These are phyloP conservation scores for Phenganax subtilis DNA, from an alignment of 92 coral and sea anemone genomes.

Conservation along the genomic window DNA sequence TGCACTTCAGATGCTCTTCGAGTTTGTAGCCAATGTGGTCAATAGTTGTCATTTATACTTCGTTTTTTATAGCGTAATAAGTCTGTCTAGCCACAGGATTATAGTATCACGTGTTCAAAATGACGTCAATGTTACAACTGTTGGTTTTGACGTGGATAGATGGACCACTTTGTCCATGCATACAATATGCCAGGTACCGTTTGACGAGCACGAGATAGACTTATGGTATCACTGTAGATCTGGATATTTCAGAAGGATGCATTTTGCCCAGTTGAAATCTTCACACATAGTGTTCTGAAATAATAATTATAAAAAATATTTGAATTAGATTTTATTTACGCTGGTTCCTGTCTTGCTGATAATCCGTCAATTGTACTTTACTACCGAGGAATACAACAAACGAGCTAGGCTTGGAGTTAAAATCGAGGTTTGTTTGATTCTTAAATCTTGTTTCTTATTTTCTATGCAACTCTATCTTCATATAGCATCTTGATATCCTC, in stretches of 20 bases:
- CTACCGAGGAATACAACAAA: background rate
- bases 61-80: constrained; percentile 7
- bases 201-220: background rate
- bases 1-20: background rate
- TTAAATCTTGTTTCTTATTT: background rate
- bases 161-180: background rate
- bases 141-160: constrained; percentile 4
- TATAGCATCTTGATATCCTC: background rate
- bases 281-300: background rate
- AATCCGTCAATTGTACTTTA: constrained; percentile 8
- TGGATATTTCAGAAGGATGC: background rate
- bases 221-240: no score
- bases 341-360: constrained; percentile 28
- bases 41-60: no score
- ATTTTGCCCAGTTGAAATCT: no score
- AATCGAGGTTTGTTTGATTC: constrained; percentile 18
- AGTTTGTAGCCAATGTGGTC: background rate
- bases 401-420: background rate
- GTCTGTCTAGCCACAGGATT: background rate
- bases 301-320: background rate
- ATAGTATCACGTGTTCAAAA: background rate
- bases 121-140: constrained; percentile 7
- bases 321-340: constrained; percentile 3
- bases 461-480: background rate
- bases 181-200: constrained; percentile 10